Percentiles rank a stretch among this genome's conserved stretches.
Conservation (phyloP, 1,140 invertebrate genomes). For the Procambarus virginalis region DNA sequence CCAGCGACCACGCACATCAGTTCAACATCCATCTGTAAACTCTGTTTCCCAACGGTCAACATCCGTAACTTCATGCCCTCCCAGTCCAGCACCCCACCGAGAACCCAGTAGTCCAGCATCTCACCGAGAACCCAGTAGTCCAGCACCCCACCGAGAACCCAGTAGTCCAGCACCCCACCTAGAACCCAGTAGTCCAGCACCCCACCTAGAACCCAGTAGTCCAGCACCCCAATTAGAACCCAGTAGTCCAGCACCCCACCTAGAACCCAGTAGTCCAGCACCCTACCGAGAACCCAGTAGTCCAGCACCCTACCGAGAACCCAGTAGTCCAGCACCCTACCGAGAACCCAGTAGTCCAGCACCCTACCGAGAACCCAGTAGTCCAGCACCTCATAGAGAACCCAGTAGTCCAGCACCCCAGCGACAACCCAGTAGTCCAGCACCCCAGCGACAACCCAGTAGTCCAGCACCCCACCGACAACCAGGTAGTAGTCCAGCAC, state of each 20-base stretch:
- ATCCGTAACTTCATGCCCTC: constrained; percentile 3
- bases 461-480: constrained; percentile 35
- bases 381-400: constrained; percentile 28
- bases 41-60: background rate
- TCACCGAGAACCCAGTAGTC: background rate
- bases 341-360: constrained; percentile 10
- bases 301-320: constrained; percentile 23
- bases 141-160: constrained; percentile 15
- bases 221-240: constrained; percentile 6
- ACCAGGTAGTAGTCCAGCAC: constrained; percentile 25
- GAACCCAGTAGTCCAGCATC: constrained; percentile 8
- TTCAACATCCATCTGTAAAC: background rate
- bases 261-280: constrained; percentile 28
- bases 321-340: constrained; percentile 15
- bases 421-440: constrained; percentile 19
- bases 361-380: constrained; percentile 17
- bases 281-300: background rate
- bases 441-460: background rate
- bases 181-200: constrained; percentile 1
- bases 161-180: constrained; percentile 8
- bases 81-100: constrained; percentile 12
- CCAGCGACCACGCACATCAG: background rate
- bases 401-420: constrained; percentile 31
- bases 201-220: constrained; percentile 13
- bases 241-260: constrained; percentile 18